A percentile compares a stretch with the other conserved stretches of the same genome.
phyloP scores from a whole-genome alignment of 2,113 vertebrate species.

The Taurulus bubalis region DNA sequence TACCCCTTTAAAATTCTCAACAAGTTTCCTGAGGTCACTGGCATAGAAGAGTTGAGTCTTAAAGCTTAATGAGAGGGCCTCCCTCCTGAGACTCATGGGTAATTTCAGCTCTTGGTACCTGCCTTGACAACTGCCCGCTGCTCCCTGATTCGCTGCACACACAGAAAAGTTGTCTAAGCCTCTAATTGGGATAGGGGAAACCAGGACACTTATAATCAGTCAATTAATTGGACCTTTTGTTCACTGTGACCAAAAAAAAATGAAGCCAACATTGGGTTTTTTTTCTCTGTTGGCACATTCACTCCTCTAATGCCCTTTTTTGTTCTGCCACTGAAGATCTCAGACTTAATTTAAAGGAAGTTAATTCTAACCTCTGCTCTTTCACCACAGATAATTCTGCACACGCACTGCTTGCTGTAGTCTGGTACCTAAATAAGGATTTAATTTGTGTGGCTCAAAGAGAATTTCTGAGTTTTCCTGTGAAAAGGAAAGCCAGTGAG shows the following conservation, averaged over 20 bases:
- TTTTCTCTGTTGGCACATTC: slow-evolving; percentile 32
- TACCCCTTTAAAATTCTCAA: slow-evolving; percentile 29
- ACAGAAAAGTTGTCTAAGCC: slow-evolving; percentile 66
- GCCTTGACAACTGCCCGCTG: slow-evolving; percentile 57
- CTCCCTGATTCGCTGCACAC: slow-evolving; percentile 53
- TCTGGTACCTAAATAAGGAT: slow-evolving; percentile 7
- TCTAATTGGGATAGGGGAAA: slow-evolving; percentile 73
- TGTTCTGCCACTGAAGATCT: slow-evolving; percentile 37
- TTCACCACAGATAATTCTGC: slow-evolving; percentile 38
- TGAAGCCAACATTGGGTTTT: slow-evolving; percentile 41
- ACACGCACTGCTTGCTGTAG: neutral
- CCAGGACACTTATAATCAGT: slow-evolving; percentile 77
- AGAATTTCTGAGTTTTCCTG: neutral
- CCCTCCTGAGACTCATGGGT: slow-evolving; percentile 65
- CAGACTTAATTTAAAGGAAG: slow-evolving; percentile 35
- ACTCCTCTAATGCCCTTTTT: slow-evolving; percentile 37
- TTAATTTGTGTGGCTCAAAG: slow-evolving; percentile 4
- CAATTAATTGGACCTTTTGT: slow-evolving; percentile 81
- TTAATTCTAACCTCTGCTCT: slow-evolving; percentile 69
- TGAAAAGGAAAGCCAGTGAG: neutral
- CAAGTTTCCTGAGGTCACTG: slow-evolving; percentile 63
- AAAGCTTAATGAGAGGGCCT: slow-evolving; percentile 71
- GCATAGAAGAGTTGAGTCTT: slow-evolving; percentile 44
- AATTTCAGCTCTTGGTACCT: slow-evolving; percentile 73
- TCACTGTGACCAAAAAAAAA: slow-evolving; percentile 52